Evolutionary conservation across 2,113 vertebrate species (phyloP), one percentile per base, ranked within the genome.

Genomic region (Crotalus helleri): DNA sequence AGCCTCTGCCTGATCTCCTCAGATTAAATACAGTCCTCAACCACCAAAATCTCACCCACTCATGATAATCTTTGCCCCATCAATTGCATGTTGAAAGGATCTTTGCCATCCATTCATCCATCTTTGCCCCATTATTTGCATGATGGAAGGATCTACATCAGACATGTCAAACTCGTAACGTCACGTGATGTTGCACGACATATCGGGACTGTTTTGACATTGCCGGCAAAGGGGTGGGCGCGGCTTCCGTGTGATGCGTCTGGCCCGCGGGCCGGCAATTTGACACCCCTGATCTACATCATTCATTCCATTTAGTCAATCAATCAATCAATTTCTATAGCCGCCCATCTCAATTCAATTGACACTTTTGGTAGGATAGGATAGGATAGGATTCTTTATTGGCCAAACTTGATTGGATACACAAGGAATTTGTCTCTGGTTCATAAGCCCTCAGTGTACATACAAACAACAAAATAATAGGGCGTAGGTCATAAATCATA

Each of bases 231-330:
- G 49, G 49, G 49, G 49, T 51, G 49, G 49, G 8, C 1, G 8
- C 8, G 1, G 49, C 49, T 51, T 51, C 49, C 1, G 7, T 0
- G 49, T 51, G 49, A 51, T 0, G 1, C 8, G 1, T 51, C 8
- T 0, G 8, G 49, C 49, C 49, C 8, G 49, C 1, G 1, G 49
- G 49, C 49, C 1, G 8, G 8, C 49, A 51, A 1, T 9, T 51
- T 51, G 8, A 51, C 49, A 51, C 8, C 49, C 49, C 49, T 51
- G 49, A 58, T 21, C 57, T 58, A 58, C 19, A 58, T 51, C 49
- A 51, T 51, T 51, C 49, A 51, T 51, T 51, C 49, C 49, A 51
- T 51, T 51, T 13, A 54, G 8, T 24, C 23, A 59, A 8, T 8
- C 57, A 58, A 23, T 8, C 57, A 58, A 69, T 61, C 59, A 61